Base-by-base conservation (phyloP, 2,888 invertebrate species). In the Mamestra brassicae region DNA sequence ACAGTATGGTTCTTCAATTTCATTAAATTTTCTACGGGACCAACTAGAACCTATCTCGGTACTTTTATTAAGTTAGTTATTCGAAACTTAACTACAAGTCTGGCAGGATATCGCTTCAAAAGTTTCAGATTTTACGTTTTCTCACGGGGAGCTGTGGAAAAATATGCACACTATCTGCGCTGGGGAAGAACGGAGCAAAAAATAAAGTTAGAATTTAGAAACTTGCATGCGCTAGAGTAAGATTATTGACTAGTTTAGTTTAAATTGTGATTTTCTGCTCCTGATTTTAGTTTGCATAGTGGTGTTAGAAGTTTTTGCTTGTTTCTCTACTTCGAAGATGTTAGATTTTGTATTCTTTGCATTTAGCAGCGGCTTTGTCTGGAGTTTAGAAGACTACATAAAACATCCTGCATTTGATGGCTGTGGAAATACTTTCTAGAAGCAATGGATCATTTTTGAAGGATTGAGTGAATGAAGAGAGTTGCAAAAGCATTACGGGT, bases 1-100 rank as follows among this genome's bases (percentile, higher is more conserved):
- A 58, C 72, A 55, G 65, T 52, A 70, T n/a, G 67, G 60, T 61
- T 72, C 69, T 76, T 57, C 52, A 60, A 58, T 80, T 85, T 85
- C 74, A 87, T 85, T 76, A 85, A 82, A 78, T 85, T 80, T 73
- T 69, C 76, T 78, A 80, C 67, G 38, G 57, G 34, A 60, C 77
- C 67, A 73, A 84, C 74, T 81, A 85, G 62, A 79, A 86, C 75
- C 73, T 79, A 83, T 85, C 83, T 83, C 15, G 50, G 78, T 76
- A 76, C 75, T 79, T 86, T 83, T 87, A 83, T 80, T 85, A 78
- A 76, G 77, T 87, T 85, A 85, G 75, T 80, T 83, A 85, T 85
- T 69, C 13, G 66, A 76, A 87, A 86, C 78, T 87, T 74, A 78
- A 85, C 58, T 83, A 83, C 66, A 75, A 75, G 75, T 74, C 67